Evolutionary conservation across 2,888 invertebrate genomes (phyloP).

Genomic region (Pherbina coryleti): DNA sequence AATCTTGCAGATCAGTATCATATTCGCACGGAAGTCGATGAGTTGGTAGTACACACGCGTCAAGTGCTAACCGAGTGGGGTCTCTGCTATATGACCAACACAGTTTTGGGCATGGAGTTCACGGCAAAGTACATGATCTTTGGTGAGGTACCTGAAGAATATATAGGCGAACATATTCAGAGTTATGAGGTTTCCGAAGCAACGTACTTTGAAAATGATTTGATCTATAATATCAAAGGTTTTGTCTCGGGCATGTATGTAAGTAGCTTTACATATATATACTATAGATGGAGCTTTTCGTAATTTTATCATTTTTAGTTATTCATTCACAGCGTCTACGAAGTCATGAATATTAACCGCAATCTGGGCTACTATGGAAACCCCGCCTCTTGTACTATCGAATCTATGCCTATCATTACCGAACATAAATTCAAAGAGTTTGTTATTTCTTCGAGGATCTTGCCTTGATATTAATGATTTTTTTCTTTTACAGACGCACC

Average conservation of each 20-base stretch:
- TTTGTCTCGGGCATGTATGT: constrained; percentile 48
- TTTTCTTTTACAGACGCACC: constrained; percentile 53
- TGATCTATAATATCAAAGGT: constrained; percentile 59
- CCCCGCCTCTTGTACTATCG: constrained; percentile 40
- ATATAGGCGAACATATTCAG: not conserved
- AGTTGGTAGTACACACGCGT: constrained; percentile 50
- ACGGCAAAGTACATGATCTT: constrained; percentile 59
- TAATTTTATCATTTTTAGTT: constrained; percentile 48
- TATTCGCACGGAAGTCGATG: constrained; percentile 44
- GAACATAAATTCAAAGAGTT: constrained; percentile 60
- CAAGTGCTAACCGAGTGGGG: constrained; percentile 68
- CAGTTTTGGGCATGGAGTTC: constrained; percentile 54
- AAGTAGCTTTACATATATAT: not conserved
- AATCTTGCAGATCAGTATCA: constrained; percentile 37
- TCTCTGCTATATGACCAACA: constrained; percentile 65
- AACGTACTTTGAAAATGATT: constrained; percentile 60
- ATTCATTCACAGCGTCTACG: constrained; percentile 64
- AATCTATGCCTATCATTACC: constrained; percentile 59
- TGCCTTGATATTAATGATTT: not conserved
- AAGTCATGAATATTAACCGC: constrained; percentile 62
- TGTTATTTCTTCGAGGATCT: not conserved
- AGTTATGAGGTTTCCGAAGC: constrained; percentile 46
- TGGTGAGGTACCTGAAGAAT: constrained; percentile 52
- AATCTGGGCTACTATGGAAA: constrained; percentile 52
- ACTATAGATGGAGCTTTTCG: not conserved